Evolutionary conservation across 1,140 invertebrate species (phyloP).

Genomic region (Brachionus sp.): DNA sequence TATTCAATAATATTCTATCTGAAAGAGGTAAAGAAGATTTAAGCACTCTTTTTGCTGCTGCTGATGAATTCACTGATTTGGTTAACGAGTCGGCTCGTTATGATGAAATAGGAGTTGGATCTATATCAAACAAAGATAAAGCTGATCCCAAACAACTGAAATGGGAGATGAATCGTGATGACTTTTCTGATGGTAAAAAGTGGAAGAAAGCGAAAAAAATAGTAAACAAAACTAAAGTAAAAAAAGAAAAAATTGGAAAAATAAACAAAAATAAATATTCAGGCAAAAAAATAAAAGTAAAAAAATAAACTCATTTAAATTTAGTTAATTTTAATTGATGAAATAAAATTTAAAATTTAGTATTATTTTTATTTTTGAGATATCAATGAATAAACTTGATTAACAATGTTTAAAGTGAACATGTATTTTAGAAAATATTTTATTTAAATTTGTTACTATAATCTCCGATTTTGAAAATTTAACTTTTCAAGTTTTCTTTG

Average conservation of each 20-base stretch:
- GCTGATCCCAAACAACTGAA: slow-evolving; percentile 43
- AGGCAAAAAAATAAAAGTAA: neutral
- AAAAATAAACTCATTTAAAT: neutral
- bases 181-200: neutral
- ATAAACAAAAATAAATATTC: neutral
- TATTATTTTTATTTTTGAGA: neutral
- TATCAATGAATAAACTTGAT: too few relatives aligned
- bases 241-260: slow-evolving; percentile 32
- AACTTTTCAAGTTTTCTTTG: too few relatives aligned
- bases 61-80: slow-evolving; percentile 40
- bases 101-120: slow-evolving; percentile 42
- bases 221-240: neutral
- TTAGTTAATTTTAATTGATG: neutral
- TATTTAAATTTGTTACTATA: too few relatives aligned
- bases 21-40: slow-evolving; percentile 31
- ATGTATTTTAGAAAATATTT: too few relatives aligned
- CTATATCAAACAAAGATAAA: slow-evolving; percentile 42
- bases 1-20: neutral
- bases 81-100: slow-evolving; percentile 14
- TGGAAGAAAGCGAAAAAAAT: slow-evolving; percentile 17
- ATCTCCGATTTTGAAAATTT: too few relatives aligned
- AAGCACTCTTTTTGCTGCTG: slow-evolving; percentile 30
- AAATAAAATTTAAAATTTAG: neutral
- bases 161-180: slow-evolving; percentile 22
- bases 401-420: too few relatives aligned